These are phyloP conservation scores for Silurus asotus DNA, from an alignment of 2,113 vertebrate genomes.

Conservation along the genomic window DNA sequence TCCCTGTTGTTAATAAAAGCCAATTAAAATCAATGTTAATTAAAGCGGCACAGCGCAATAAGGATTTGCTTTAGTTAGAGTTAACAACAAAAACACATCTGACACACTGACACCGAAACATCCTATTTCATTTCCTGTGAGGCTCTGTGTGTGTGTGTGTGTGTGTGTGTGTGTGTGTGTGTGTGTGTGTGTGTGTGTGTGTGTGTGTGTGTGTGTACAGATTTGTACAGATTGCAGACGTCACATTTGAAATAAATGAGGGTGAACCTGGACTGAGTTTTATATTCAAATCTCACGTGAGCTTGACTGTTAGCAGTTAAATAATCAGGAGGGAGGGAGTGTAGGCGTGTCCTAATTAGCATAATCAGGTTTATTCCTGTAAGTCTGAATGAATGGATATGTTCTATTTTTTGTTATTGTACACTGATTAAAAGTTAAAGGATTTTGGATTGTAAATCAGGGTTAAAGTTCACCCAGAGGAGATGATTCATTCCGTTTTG, in stretches of 20 bases:
- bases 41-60: conserved; percentile 51
- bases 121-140: background rate
- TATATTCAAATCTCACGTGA: background rate
- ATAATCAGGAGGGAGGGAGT: background rate
- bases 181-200: background rate
- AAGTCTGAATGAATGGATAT: too few species aligned
- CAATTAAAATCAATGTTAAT: conserved; percentile 57
- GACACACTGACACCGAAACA: conserved; percentile 33
- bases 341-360: background rate
- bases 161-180: background rate
- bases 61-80: conserved; percentile 44
- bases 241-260: background rate
- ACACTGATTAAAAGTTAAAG: background rate
- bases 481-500: background rate
- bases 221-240: background rate
- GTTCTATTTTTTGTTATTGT: background rate
- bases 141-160: background rate
- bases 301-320: background rate
- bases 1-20: conserved; percentile 53
- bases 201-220: background rate
- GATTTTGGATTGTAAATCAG: background rate
- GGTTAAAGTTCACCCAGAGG: background rate
- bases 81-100: conserved; percentile 31
- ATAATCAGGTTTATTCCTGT: background rate
- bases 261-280: background rate